These are phyloP conservation scores for Phrixothrix hirtus DNA, from an alignment of 2,888 invertebrate species.

Conservation along the genomic window DNA sequence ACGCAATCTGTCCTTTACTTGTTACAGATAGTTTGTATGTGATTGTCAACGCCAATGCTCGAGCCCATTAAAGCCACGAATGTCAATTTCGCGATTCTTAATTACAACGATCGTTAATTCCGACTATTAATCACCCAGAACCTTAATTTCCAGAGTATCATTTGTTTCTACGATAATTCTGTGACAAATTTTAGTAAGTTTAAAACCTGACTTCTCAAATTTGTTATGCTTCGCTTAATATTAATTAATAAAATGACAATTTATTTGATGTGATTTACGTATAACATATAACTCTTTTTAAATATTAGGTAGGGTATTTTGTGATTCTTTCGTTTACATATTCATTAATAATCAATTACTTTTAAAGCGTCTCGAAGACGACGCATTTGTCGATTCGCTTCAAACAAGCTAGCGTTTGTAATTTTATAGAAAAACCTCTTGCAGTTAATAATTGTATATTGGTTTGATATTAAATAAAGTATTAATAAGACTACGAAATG, in stretches of 20 bases:
- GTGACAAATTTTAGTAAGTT: slow-evolving; percentile 23
- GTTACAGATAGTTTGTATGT: slow-evolving; percentile 22
- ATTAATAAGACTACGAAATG: too few relatives aligned
- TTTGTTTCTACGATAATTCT: slow-evolving; percentile 19
- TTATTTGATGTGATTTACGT: neutral
- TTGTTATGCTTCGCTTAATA: neutral
- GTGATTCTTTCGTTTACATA: too few relatives aligned
- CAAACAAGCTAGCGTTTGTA: too few relatives aligned
- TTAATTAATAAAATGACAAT: too few relatives aligned
- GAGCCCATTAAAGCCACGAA: slow-evolving; percentile 20
- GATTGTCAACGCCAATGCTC: slow-evolving; percentile 23
- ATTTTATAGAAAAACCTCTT: too few relatives aligned
- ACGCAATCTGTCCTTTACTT: slow-evolving; percentile 14
- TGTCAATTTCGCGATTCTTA: slow-evolving; percentile 26
- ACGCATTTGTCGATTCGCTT: too few relatives aligned
- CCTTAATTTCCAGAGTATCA: slow-evolving; percentile 24
- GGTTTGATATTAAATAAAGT: too few relatives aligned
- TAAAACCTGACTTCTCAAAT: neutral
- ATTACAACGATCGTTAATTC: slow-evolving; percentile 24
- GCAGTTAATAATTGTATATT: too few relatives aligned
- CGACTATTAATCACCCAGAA: slow-evolving; percentile 22
- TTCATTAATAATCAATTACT: too few relatives aligned
- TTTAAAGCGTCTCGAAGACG: too few relatives aligned
- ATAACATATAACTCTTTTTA: too few relatives aligned
- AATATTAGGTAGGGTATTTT: too few relatives aligned